phyloP scores from a whole-genome alignment of 2,888 invertebrate species.

The Acronicta alni region DNA sequence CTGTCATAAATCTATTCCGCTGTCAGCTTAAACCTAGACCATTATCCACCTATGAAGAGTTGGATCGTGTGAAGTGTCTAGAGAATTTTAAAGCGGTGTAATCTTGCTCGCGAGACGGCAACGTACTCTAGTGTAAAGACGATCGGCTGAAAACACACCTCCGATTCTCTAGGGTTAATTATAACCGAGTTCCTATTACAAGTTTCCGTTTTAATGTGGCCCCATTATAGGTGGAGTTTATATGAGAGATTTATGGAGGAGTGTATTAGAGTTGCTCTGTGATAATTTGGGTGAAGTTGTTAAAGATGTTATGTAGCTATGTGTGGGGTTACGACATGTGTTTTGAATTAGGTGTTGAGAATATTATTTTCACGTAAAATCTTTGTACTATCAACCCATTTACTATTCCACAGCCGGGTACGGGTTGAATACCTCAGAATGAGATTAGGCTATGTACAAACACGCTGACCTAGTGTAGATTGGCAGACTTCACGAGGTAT shows the following conservation, averaged over 20 bases:
- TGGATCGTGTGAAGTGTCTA: conserved; percentile 60
- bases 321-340: too few species aligned
- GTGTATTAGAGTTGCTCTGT: conserved; percentile 23
- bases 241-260: conserved; percentile 30
- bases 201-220: conserved; percentile 22
- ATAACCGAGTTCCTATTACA: conserved; percentile 27
- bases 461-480: too few species aligned
- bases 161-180: conserved; percentile 37
- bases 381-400: too few species aligned
- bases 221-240: conserved; percentile 30
- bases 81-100: conserved; percentile 68
- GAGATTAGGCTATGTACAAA: too few species aligned
- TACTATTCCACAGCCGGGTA: too few species aligned
- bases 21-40: conserved; percentile 33
- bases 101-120: conserved; percentile 50
- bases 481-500: too few species aligned
- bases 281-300: conserved; percentile 26
- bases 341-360: too few species aligned
- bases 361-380: too few species aligned
- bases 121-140: conserved; percentile 35
- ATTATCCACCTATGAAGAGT: conserved; percentile 48
- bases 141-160: conserved; percentile 27
- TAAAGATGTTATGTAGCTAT: conserved; percentile 1
- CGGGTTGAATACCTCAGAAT: too few species aligned
- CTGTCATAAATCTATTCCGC: conserved; percentile 12